Conservation (phyloP, 2,888 invertebrate genomes). For the Patella pellucida region DNA sequence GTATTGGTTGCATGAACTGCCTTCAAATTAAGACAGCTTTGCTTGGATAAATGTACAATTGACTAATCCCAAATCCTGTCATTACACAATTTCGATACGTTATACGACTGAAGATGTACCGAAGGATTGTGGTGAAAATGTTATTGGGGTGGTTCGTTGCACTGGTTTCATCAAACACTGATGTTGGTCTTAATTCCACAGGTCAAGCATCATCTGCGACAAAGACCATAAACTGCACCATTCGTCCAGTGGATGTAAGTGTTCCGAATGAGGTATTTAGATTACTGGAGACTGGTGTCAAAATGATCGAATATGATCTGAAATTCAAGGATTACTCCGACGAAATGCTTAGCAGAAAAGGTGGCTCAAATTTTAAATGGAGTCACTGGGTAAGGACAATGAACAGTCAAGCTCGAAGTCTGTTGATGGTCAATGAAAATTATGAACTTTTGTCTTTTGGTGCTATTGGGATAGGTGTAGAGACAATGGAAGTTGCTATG, state of each 20-base stretch:
- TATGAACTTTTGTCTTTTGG: conserved; percentile 55
- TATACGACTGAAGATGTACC: no score
- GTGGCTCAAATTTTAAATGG: neutral
- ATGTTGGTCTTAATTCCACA: no score
- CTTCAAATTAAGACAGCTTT: no score
- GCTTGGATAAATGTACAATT: no score
- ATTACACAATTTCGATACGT: no score
- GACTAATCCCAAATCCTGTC: no score
- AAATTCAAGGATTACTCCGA: neutral
- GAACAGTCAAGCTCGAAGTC: conserved; percentile 51
- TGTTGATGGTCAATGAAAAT: conserved; percentile 58
- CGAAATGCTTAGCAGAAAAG: neutral
- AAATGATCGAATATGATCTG: neutral
- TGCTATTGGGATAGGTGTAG: conserved; percentile 53
- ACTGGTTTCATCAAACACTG: no score
- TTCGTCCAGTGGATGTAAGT: neutral
- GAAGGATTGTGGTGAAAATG: no score
- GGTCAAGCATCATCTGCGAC: no score
- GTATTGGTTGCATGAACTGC: no score
- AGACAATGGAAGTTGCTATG: conserved; percentile 43
- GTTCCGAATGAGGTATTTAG: neutral
- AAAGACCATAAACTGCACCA: neutral
- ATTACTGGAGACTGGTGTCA: neutral
- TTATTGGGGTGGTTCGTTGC: no score
- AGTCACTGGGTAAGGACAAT: conserved; percentile 51